Evolutionary conservation across 2,888 invertebrate species (phyloP).

Genomic region (Nomada lathburiana): DNA sequence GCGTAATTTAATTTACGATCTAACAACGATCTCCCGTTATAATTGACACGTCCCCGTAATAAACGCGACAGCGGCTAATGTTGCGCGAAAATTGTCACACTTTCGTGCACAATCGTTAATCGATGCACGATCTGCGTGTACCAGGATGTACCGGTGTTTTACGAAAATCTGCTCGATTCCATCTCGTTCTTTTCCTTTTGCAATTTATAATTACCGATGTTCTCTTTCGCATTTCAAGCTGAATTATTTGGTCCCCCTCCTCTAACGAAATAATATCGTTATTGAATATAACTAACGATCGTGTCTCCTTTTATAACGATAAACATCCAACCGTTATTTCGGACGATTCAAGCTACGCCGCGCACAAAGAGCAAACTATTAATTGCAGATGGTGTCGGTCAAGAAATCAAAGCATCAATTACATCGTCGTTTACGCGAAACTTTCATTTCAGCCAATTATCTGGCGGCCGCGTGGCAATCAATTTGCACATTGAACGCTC

Average conservation of each 20-base stretch:
- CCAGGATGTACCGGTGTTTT: neutral
- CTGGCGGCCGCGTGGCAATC: constrained; percentile 14
- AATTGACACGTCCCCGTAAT: constrained; percentile 51
- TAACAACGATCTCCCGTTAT: constrained; percentile 56
- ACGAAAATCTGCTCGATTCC: too few relatives aligned
- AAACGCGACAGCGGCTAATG: constrained; percentile 52
- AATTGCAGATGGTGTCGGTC: neutral
- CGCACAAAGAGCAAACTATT: neutral
- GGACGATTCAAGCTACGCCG: neutral
- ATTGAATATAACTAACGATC: too few relatives aligned
- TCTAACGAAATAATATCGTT: too few relatives aligned
- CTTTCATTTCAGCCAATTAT: constrained; percentile 40
- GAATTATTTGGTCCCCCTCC: too few relatives aligned
- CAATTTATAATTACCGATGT: too few relatives aligned
- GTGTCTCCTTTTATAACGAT: too few relatives aligned
- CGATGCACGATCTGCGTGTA: constrained; percentile 25
- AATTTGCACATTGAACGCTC: constrained; percentile 6
- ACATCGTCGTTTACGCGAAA: neutral
- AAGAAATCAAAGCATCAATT: neutral
- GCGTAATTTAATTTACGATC: constrained; percentile 69
- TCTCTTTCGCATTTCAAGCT: too few relatives aligned
- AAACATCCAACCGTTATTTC: too few relatives aligned
- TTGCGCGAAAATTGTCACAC: constrained; percentile 54
- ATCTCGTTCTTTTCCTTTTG: too few relatives aligned
- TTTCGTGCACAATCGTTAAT: constrained; percentile 14